These are phyloP conservation scores for Chrysina gloriosa DNA, from an alignment of 2,888 invertebrate species.

Conservation along the genomic window DNA sequence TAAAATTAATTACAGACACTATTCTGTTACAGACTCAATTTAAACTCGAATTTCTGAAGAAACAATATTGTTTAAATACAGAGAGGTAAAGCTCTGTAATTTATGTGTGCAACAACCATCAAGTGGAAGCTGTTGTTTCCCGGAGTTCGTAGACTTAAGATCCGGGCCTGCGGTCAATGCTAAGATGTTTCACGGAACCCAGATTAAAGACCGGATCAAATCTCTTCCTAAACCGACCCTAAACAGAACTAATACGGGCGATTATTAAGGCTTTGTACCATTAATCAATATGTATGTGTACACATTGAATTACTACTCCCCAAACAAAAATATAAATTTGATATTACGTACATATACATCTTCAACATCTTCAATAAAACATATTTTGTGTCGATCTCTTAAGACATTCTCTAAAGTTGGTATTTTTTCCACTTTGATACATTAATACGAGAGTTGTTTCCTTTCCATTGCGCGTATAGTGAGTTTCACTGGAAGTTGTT, in stretches of 20 bases:
- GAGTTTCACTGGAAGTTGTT: no score
- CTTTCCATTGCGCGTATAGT: no score
- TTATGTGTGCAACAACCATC: constrained; percentile 14
- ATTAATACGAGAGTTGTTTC: no score
- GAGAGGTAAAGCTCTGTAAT: constrained; percentile 30
- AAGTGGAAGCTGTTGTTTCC: constrained; percentile 31
- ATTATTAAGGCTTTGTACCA: constrained; percentile 51
- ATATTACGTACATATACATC: no score
- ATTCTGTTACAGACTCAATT: constrained; percentile 15
- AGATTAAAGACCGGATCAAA: constrained; percentile 51
- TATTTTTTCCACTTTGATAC: no score
- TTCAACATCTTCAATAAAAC: no score
- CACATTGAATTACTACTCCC: constrained; percentile 18
- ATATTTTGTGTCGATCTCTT: no score
- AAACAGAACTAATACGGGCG: constrained; percentile 49
- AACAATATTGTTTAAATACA: constrained; percentile 30
- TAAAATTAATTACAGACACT: constrained; percentile 20
- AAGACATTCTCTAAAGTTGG: no score
- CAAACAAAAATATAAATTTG: no score
- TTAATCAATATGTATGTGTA: constrained; percentile 47
- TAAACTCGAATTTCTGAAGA: constrained; percentile 12
- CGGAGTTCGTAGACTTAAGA: constrained; percentile 42
- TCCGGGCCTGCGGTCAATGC: constrained; percentile 51
- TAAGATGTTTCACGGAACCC: constrained; percentile 51
- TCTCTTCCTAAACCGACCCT: constrained; percentile 45